Conservation (phyloP, 2,888 invertebrate species). For the Nowickia ferox region DNA sequence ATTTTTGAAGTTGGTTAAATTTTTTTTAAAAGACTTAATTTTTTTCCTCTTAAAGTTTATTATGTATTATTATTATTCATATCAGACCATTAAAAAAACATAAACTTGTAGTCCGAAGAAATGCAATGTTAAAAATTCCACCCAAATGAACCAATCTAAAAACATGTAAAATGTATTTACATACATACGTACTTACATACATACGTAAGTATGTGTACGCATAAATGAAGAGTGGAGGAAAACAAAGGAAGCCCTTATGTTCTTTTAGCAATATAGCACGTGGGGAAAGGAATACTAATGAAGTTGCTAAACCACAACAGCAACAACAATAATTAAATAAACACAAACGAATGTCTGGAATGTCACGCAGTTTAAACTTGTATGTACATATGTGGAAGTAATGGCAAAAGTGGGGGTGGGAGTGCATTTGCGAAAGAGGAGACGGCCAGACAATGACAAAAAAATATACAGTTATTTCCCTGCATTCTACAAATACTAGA, state of each 20-base stretch:
- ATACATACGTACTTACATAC: neutral
- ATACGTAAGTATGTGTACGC: neutral
- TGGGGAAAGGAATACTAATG: conserved; percentile 49
- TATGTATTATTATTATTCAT: conserved; percentile 53
- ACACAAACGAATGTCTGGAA: conserved; percentile 64
- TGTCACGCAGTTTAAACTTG: conserved; percentile 62
- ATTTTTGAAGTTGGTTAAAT: neutral
- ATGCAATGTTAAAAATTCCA: conserved; percentile 46
- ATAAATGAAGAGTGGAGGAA: conserved; percentile 1
- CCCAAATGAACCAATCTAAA: conserved; percentile 26
- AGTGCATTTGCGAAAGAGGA: conserved; percentile 15
- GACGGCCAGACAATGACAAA: conserved; percentile 31
- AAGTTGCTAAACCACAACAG: conserved; percentile 35
- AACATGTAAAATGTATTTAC: neutral
- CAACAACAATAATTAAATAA: conserved; percentile 23
- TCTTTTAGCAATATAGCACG: conserved; percentile 37
- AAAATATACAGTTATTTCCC: conserved; percentile 57
- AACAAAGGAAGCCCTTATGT: conserved; percentile 5
- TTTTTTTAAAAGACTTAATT: neutral
- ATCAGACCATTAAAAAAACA: conserved; percentile 38
- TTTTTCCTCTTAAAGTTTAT: conserved; percentile 23
- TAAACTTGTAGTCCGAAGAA: conserved; percentile 43
- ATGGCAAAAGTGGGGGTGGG: conserved; percentile 22
- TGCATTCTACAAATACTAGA: conserved; percentile 31
- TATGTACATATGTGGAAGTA: conserved; percentile 14